These are phyloP conservation scores for Aethina tumida DNA, from an alignment of 1,140 invertebrate species.

Conservation along the genomic window DNA sequence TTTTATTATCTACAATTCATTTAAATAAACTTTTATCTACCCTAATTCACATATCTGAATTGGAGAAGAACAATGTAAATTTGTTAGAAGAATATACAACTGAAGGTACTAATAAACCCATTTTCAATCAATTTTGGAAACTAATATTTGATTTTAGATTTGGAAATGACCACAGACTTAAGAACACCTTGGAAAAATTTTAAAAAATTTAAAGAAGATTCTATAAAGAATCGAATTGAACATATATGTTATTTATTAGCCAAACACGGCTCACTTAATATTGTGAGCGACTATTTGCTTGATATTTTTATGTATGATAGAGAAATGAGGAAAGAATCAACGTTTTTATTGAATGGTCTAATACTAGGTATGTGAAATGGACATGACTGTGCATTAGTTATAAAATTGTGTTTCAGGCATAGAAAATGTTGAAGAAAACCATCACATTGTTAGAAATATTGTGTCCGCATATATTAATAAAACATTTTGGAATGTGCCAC, in stretches of 20 bases:
- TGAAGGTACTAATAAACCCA: constrained; percentile 37
- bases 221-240: constrained; percentile 37
- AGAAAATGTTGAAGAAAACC: constrained; percentile 16
- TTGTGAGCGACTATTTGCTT: constrained; percentile 47
- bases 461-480: constrained; percentile 43
- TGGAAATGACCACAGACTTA: constrained; percentile 12
- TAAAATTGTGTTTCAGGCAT: constrained; percentile 26
- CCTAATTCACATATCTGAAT: constrained; percentile 42
- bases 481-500: constrained; percentile 47
- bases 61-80: constrained; percentile 41
- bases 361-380: constrained; percentile 35
- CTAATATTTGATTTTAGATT: constrained; percentile 22
- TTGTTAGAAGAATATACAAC: constrained; percentile 43
- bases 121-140: no score
- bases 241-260: constrained; percentile 41
- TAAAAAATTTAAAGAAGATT: constrained; percentile 39
- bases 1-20: constrained; percentile 41
- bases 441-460: constrained; percentile 36
- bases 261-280: constrained; percentile 39
- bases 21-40: constrained; percentile 42
- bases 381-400: not conserved
- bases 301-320: constrained; percentile 39
- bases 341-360: constrained; percentile 43
- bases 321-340: constrained; percentile 42
- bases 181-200: constrained; percentile 44